A percentile compares a stretch with the other conserved stretches of the same genome.
phyloP scores from a whole-genome alignment of 2,113 vertebrate species.

The Malurus cyaneus region DNA sequence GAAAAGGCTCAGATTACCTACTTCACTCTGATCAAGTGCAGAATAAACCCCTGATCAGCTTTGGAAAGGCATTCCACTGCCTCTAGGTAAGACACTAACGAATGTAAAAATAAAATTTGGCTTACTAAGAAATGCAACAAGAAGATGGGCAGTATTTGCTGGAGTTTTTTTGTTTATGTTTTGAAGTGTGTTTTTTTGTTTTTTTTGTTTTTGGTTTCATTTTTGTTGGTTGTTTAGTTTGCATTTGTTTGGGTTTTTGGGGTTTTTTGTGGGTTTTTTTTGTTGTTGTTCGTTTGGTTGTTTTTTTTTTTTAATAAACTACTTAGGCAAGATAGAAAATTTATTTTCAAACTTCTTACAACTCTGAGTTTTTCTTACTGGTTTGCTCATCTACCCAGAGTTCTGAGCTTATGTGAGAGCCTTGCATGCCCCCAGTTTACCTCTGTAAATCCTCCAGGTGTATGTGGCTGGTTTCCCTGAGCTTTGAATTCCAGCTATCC shows the following conservation, averaged over 20 bases:
- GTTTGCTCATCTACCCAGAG: background rate
- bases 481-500: background rate
- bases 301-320: background rate
- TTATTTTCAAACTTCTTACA: background rate
- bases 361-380: background rate
- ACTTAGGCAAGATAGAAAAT: background rate
- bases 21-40: constrained; percentile 5
- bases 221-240: background rate
- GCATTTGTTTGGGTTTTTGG: too few species aligned
- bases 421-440: background rate
- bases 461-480: background rate
- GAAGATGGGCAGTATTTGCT: background rate
- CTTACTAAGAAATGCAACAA: background rate
- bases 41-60: constrained; percentile 20
- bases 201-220: background rate
- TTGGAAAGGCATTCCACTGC: background rate
- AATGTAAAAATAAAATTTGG: background rate
- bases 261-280: background rate
- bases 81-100: background rate
- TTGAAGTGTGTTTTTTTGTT: too few species aligned
- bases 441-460: background rate
- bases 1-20: constrained; percentile 41
- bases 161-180: background rate
- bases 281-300: too few species aligned
- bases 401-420: background rate